A percentile compares a stretch with the other conserved stretches of the same genome.
These are phyloP conservation scores for Oenanthe melanoleuca DNA, from an alignment of 2,113 vertebrate genomes.

Conservation along the genomic window DNA sequence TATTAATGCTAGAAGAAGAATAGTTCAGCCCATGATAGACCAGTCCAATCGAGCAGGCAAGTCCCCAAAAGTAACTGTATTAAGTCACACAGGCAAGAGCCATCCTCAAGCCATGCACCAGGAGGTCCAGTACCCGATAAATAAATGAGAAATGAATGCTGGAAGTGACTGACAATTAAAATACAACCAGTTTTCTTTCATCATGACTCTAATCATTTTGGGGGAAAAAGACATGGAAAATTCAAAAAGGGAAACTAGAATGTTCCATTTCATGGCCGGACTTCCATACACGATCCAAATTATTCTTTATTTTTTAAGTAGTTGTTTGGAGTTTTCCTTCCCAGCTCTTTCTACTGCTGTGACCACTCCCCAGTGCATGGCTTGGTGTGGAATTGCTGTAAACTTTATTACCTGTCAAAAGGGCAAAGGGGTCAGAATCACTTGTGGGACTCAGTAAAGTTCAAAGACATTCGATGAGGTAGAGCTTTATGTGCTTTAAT, in stretches of 20 bases:
- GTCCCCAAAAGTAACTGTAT: slow-evolving; percentile 86
- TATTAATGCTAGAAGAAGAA: slow-evolving; percentile 99
- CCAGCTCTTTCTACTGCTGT: slow-evolving; percentile 76
- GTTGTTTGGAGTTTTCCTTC: slow-evolving; percentile 73
- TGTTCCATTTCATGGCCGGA: background rate
- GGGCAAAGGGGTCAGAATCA: slow-evolving; percentile 90
- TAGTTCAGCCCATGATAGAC: slow-evolving; percentile 99
- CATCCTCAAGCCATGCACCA: slow-evolving; percentile 84
- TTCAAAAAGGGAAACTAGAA: background rate
- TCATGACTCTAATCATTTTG: slow-evolving; percentile 74
- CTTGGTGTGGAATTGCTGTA: slow-evolving; percentile 97
- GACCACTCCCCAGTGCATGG: slow-evolving; percentile 91
- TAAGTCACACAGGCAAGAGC: slow-evolving; percentile 80
- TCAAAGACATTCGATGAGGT: slow-evolving; percentile 93
- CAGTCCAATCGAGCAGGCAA: slow-evolving; percentile 99
- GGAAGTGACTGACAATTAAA: slow-evolving; percentile 74
- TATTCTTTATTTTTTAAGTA: slow-evolving; percentile 48
- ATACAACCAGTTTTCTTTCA: slow-evolving; percentile 60
- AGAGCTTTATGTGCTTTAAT: slow-evolving; percentile 90
- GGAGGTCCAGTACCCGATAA: slow-evolving; percentile 85
- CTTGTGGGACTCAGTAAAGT: slow-evolving; percentile 97
- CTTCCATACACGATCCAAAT: slow-evolving; percentile 39
- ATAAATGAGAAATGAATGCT: slow-evolving; percentile 78
- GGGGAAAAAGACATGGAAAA: background rate
- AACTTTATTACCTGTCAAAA: slow-evolving; percentile 99